Evolutionary conservation across 2,113 vertebrate species (phyloP).

Genomic region (Triplophysa tibetana): DNA sequence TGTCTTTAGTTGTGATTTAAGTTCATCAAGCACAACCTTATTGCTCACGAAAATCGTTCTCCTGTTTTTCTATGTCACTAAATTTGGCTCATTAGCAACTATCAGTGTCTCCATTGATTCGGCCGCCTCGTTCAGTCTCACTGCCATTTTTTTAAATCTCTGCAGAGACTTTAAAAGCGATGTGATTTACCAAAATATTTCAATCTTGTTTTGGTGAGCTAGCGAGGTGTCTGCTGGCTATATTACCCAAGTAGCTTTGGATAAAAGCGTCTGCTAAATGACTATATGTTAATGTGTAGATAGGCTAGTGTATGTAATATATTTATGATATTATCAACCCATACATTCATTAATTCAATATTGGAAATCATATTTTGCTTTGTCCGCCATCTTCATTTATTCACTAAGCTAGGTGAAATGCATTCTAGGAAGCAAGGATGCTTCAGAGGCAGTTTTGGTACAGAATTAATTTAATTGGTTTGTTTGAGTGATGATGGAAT

Average conservation of each 20-base stretch:
- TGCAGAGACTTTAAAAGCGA: too few species aligned
- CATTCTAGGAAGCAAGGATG: too few species aligned
- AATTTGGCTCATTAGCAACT: constrained; percentile 1
- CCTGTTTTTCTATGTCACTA: neutral
- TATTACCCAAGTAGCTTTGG: too few species aligned
- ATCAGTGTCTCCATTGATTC: neutral
- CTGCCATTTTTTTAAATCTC: neutral
- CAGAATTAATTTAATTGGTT: neutral
- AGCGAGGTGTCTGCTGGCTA: too few species aligned
- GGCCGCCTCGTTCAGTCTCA: neutral
- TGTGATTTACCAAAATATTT: neutral
- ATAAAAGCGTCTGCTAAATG: too few species aligned
- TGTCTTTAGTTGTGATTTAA: neutral
- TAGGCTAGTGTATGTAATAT: too few species aligned
- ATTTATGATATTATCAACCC: too few species aligned
- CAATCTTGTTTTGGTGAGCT: neutral
- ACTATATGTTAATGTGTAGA: too few species aligned
- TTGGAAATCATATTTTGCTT: too few species aligned
- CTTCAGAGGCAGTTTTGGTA: neutral
- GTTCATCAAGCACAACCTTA: constrained; percentile 49
- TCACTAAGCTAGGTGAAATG: too few species aligned
- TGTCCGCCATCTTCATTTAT: too few species aligned
- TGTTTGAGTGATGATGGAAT: neutral
- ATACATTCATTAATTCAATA: too few species aligned
- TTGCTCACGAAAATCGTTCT: constrained; percentile 33